Conservation (phyloP, 1,140 invertebrate species). For the Drosophila willistoni region DNA sequence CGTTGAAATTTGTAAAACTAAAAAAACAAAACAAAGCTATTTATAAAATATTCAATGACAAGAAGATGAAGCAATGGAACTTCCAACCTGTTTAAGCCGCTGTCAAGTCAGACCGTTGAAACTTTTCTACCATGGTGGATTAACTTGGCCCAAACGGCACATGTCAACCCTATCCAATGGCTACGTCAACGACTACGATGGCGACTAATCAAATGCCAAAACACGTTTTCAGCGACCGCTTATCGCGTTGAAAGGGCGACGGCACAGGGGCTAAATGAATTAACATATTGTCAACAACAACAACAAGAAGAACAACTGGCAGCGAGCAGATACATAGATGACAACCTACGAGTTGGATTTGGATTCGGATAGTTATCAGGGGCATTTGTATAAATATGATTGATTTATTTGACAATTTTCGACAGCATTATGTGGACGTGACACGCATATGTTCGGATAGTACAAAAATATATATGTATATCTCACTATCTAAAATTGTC, state of each 20-base stretch:
- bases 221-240: conserved; percentile 71
- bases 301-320: conserved; percentile 1
- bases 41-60: neutral
- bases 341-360: conserved; percentile 45
- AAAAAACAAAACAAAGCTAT: neutral
- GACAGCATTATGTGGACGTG: conserved; percentile 76
- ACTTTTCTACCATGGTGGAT: conserved; percentile 27
- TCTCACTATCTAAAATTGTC: neutral
- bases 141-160: neutral
- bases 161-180: conserved; percentile 1
- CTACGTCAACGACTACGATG: conserved; percentile 9
- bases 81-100: neutral
- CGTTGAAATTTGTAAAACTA: neutral
- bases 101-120: conserved; percentile 5
- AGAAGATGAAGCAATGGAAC: neutral
- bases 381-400: conserved; percentile 81
- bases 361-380: conserved; percentile 54
- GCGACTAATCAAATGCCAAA: conserved; percentile 77
- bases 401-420: conserved; percentile 82
- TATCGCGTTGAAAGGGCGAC: conserved; percentile 37
- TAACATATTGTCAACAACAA: conserved; percentile 9
- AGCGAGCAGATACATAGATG: conserved; percentile 1
- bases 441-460: conserved; percentile 48
- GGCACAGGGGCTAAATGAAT: conserved; percentile 15
- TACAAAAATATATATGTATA: neutral